A percentile compares a stretch with the other conserved stretches of the same genome.
Evolutionary conservation across 2,797 vertebrate genomes (phyloP).

Genomic region (Mormyrops boulengeri): DNA sequence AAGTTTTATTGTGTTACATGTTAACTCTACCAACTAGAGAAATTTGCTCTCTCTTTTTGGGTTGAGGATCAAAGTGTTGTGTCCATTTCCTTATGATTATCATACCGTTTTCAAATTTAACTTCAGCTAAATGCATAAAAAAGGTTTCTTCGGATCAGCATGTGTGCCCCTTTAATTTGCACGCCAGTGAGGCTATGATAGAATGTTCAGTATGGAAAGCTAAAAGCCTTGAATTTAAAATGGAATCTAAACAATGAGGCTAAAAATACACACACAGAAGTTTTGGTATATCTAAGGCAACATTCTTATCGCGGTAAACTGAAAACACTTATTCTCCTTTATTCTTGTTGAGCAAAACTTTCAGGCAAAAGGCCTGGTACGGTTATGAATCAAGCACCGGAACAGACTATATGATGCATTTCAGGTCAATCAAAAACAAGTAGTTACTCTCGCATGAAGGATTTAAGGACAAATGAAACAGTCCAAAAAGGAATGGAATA

Average conservation of each 20-base stretch:
- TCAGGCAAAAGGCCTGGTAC: neutral
- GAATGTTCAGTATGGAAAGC: slow-evolving; percentile 30
- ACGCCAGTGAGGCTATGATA: slow-evolving; percentile 29
- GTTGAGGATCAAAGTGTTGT: neutral
- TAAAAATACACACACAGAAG: slow-evolving; percentile 20
- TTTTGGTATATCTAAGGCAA: neutral
- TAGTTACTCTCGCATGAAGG: neutral
- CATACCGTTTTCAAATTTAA: neutral
- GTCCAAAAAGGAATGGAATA: neutral
- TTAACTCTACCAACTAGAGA: neutral
- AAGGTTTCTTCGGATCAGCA: neutral
- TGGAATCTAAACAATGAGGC: slow-evolving; percentile 31
- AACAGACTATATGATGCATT: neutral
- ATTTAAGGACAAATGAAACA: neutral
- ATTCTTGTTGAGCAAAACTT: neutral
- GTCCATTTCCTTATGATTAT: neutral
- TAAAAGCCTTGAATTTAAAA: slow-evolving; percentile 36
- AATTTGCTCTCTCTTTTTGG: neutral
- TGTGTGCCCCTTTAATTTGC: slow-evolving; percentile 28
- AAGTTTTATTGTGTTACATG: neutral
- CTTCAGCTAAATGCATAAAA: neutral
- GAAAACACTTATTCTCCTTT: neutral
- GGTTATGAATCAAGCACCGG: neutral
- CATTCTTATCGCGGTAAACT: neutral
- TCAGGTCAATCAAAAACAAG: neutral